Conservation (phyloP, 2,888 invertebrate species). For the Ichneumoninae sp. region DNA sequence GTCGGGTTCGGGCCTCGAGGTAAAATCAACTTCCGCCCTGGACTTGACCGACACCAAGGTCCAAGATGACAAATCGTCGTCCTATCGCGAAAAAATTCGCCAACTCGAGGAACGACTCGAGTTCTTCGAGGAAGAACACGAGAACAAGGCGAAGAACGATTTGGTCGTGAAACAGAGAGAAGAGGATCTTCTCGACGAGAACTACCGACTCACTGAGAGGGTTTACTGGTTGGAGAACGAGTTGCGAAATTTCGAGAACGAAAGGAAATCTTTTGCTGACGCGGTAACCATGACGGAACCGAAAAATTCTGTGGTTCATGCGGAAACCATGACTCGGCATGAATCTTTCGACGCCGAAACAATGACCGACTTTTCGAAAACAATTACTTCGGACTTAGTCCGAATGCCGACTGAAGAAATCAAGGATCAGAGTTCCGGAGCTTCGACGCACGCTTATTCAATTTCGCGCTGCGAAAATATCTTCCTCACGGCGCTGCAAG, state of each 20-base stretch:
- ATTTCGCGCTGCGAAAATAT: slow-evolving; percentile 54
- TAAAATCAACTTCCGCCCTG: slow-evolving; percentile 59
- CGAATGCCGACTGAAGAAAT: slow-evolving; percentile 3
- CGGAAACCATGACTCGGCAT: slow-evolving; percentile 19
- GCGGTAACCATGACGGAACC: slow-evolving; percentile 36
- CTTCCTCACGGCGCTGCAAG: slow-evolving; percentile 84
- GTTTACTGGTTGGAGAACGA: slow-evolving; percentile 76
- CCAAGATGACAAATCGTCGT: slow-evolving; percentile 60
- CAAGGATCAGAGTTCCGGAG: not conserved
- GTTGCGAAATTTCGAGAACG: slow-evolving; percentile 60
- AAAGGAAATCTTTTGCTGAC: slow-evolving; percentile 18
- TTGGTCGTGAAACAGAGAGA: slow-evolving; percentile 74
- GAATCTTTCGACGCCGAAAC: not conserved
- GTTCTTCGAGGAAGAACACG: slow-evolving; percentile 69
- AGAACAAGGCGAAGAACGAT: slow-evolving; percentile 67
- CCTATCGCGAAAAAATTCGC: slow-evolving; percentile 74
- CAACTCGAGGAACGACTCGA: slow-evolving; percentile 75
- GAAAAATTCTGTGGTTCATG: slow-evolving; percentile 1
- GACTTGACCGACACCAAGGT: slow-evolving; percentile 47
- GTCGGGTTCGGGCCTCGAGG: slow-evolving; percentile 62
- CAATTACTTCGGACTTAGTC: not conserved
- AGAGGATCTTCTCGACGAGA: slow-evolving; percentile 78
- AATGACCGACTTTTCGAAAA: slow-evolving; percentile 27
- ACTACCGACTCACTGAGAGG: slow-evolving; percentile 76
- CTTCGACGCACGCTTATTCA: slow-evolving; percentile 4